Evolutionary conservation across 2,113 vertebrate species (phyloP).

Genomic region (Aptenodytes forsteri): DNA sequence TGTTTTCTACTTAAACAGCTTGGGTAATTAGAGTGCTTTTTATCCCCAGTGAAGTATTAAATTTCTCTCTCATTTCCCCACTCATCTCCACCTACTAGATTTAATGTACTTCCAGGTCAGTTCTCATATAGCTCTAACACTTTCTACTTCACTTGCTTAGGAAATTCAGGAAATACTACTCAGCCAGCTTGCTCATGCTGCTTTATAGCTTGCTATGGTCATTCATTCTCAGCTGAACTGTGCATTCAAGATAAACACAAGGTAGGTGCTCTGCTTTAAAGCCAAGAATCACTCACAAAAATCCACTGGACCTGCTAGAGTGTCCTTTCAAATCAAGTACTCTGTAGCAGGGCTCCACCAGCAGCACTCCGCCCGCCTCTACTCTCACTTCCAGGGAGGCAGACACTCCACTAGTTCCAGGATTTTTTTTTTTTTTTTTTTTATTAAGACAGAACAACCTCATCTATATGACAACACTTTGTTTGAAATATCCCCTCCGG

Average conservation of each 20-base stretch:
- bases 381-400: not conserved
- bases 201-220: not conserved
- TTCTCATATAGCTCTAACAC: conserved; percentile 17
- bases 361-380: not conserved
- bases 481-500: not conserved
- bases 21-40: conserved; percentile 11
- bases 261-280: not conserved
- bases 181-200: not conserved
- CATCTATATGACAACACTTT: not conserved
- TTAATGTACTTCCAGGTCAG: conserved; percentile 63
- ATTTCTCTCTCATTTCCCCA: conserved; percentile 7
- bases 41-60: not conserved
- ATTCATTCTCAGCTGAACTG: not conserved
- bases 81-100: not conserved
- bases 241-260: not conserved
- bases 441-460: not conserved
- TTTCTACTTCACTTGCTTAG: conserved; percentile 40
- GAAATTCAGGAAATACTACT: conserved; percentile 39
- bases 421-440: not conserved
- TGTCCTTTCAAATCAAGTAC: not conserved
- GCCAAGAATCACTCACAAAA: not conserved
- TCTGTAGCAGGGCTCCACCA: not conserved
- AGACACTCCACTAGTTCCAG: not conserved
- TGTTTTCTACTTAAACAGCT: conserved; percentile 37
- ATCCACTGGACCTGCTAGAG: not conserved